Evolutionary conservation across 2,113 vertebrate genomes (phyloP), one percentile per base, ranked within the genome.

Genomic region (Chloropsis hardwickii): DNA sequence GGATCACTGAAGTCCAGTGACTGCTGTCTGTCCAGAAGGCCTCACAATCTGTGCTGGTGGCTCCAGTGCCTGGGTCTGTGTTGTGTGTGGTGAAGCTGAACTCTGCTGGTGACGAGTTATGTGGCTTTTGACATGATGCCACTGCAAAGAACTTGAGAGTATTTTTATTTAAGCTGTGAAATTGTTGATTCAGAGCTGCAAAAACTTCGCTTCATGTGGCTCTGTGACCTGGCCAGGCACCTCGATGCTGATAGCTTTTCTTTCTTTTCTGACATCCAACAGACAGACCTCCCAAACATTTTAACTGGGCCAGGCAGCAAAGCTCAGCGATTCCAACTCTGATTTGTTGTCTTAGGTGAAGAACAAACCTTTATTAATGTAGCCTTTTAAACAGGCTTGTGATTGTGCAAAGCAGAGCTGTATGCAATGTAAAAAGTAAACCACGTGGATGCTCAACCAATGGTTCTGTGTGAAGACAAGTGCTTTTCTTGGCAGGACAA

Each of bases 401-500:
- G 29, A 62, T 8, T 33, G 9, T 45, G 56, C n/a, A 65, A 81
- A 87, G 64, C 40, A 65, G 56, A 77, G 29, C 31, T 42, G 22
- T 17, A 37, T 18, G 35, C 22, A 58, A 0, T 13, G 20, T 27
- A 89, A 65, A 74, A 72, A 77, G 19, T 51, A 92, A 86, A 40
- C 14, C n/a, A 23, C 17, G 31, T 1, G 42, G 44, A 88, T 77
- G 58, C 10, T 47, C 31, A 72, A 9, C 5, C 53, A 72, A 45
- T 10, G 39, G 33, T 40, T 91, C 58, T n/a, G 0, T 4, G 21
- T 24, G 45, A 88, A 86, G 81, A 77, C 11, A 65, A 54, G 42
- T 51, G 50, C 54, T 88, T 86, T 72, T 82, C 42, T 88, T 95
- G 86, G 58, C 76, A 91, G 77, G 21, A 92, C 27, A 92, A 65